phyloP scores from a whole-genome alignment of 2,113 vertebrate genomes.

The Uria lomvia region DNA sequence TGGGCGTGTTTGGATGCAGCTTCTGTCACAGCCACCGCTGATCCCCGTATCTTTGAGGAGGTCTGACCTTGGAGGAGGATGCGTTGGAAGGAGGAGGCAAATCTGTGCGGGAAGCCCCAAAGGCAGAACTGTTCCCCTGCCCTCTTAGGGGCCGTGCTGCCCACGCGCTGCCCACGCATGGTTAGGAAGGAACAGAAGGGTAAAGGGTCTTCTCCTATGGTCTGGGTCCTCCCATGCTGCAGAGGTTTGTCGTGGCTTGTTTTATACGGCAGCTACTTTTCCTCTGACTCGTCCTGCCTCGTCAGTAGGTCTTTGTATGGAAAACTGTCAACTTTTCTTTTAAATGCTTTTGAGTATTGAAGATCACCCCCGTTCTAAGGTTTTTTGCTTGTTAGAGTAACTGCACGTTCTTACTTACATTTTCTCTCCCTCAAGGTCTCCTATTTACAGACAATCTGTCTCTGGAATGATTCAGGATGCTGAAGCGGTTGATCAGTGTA shows the following conservation, averaged over 20 bases:
- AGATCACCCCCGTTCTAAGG: conserved; percentile 30
- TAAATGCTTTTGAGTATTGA: conserved; percentile 8
- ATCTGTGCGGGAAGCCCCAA: rapidly evolving
- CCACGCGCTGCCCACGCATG: rapidly evolving
- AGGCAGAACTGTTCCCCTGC: background rate
- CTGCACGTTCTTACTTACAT: conserved; percentile 14
- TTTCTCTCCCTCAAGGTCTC: conserved; percentile 58
- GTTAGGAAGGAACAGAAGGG: rapidly evolving
- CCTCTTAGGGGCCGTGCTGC: background rate
- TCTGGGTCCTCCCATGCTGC: background rate
- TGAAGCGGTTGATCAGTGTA: conserved; percentile 45
- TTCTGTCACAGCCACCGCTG: background rate
- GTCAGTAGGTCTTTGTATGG: background rate
- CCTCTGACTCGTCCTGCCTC: background rate
- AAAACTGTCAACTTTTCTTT: conserved; percentile 27
- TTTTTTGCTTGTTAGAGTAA: conserved; percentile 21
- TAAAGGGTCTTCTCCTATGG: background rate
- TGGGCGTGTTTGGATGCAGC: background rate
- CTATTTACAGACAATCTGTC: conserved; percentile 31
- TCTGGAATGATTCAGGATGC: conserved; percentile 58
- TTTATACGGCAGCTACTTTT: background rate
- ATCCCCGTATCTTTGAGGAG: background rate
- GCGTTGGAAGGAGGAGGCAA: background rate
- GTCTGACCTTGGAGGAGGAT: background rate
- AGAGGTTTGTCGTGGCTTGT: background rate